Base-by-base conservation (phyloP, 1,140 invertebrate genomes). In the Oncopodura yosiiana region DNA sequence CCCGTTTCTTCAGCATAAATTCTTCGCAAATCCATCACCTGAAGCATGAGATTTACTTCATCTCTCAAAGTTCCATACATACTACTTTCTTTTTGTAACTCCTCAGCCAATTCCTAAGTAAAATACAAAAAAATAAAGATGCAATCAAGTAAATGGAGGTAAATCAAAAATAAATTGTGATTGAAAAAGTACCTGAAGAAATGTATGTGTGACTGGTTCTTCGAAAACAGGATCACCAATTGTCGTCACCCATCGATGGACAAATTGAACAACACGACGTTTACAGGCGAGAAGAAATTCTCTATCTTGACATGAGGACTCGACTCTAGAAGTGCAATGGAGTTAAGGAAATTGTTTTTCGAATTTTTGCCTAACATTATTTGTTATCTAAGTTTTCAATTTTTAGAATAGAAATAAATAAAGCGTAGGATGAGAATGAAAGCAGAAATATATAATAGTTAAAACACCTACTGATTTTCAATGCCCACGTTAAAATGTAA, bases 221-320 rank as follows among this genome's bases (percentile, higher is more conserved):
- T 84, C 81, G 64, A 84, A 83, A 42, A 87, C 86, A 1, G 80
- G 80, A 60, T 84, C 77, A 2, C 82, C 72, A 14, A 85, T 78
- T 6, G 83, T 78, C 30, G 74, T 77, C 9, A 81, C 77, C 87
- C 87, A 91, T 61, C 80, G 75, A 62, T 84, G 78, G 27, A 88
- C 78, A 71, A 90, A 90, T 58, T 83, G 79, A 24, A 89, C 78
- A 0, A 89, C 84, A 59, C 83, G 75, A 64, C 79, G 73, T 69
- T 86, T 86, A 62, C 81, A 82, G 46, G 79, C 78, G n/a, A n/a
- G 52, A 86, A 65, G 21, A 82, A 84, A 85, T 59, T 87, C 84
- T 49, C 77, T 70, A 63, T 86, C 83, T 66, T 83, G 73, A 56
- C 72, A 71, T 5, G 72, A 70, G 11, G 73, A 74, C 48, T 80